Evolutionary conservation across 2,888 invertebrate genomes (phyloP), one percentile per base, ranked within the genome.

Genomic region (Synanthedon tipuliformis): DNA sequence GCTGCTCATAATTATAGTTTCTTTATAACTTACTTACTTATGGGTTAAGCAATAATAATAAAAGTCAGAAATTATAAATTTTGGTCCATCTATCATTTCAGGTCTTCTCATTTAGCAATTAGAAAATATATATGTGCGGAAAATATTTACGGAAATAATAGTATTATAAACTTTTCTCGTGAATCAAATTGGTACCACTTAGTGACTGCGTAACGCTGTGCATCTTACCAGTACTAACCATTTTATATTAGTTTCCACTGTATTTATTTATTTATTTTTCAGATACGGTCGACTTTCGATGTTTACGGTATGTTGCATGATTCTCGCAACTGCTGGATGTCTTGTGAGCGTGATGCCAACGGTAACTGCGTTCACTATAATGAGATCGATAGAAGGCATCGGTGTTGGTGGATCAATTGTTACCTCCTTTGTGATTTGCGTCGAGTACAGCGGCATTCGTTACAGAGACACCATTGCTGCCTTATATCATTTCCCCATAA

Each of bases 341-440:
- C 57, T 81, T 0, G 68, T 78, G 0, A 62, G 59, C 41, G 48
- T 62, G 0, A 79, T 80, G 80, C 79, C 81, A 0, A 65, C 63
- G 0, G 58, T 62, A 2, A 51, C 59, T 3, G 50, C 68, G 0
- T 80, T 69, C 52, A 73, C 65, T n/a, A 54, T 73, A 50, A 75
- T 79, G 66, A 67, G 81, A 2, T 69, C 66, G 48, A 53, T 83
- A 1, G 79, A 84, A 66, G 83, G 84, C 2, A 57, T 77, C 0
- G 80, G 80, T 0, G 59, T 68, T 0, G 83, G 81, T 0, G 83
- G 82, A 0, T 64, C 75, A 3, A 68, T 83, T 7, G 77, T 84
- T n/a, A 75, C 77, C 0, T 61, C 70, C 4, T 84, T 71, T 55
- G 83, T 83, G 0, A 60, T 80, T 2, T 66, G 71, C 49, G 65